Evolutionary conservation across 2,797 vertebrate species (phyloP), one percentile per base, ranked within the genome.

Genomic region (Neopelma chrysocephalum): DNA sequence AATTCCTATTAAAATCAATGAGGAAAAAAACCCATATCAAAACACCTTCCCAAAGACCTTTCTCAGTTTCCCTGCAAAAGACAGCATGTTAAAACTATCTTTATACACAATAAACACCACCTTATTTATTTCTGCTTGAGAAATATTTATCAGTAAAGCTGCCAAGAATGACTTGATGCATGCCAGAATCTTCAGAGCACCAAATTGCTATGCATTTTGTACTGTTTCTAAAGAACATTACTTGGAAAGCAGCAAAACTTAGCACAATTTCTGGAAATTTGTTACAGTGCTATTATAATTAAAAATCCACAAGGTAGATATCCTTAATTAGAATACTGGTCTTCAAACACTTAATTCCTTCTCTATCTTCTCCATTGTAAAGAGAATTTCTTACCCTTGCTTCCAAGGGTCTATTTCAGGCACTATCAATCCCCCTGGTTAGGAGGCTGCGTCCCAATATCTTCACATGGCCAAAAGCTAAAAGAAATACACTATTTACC

Each of bases 351-450:
- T 84, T 84, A 82, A 89, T 92, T 94, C 42, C 48, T 87, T 70
- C 48, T 79, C 60, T 82, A 25, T 60, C 85, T 83, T 82, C 25
- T 81, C 36, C 40, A n/a, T 27, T 14, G 6, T 40, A 64, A 83
- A 71, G 15, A 71, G 32, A 93, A 91, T 78, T 90, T 61, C 64
- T 90, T 84, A 89, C 64, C 53, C 34, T 54, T 68, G n/a, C 48
- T 87, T 90, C 71, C 60, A 84, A 83, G 50, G n/a, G 32, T 73
- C 82, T 96, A 80, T 92, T 95, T 95, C 92, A 93, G 56, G 83
- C 62, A 56, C 56, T 84, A 77, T 40, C 70, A 90, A 73, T 82
- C 86, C 66, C 93, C 88, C 90, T 92, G 38, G 27, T 42, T 21
- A 62, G 38, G 60, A 79, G 88, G 47, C 66, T 82, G 69, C 12